Evolutionary conservation across 2,797 vertebrate species (phyloP).

Genomic region (Rhincodon typus): DNA sequence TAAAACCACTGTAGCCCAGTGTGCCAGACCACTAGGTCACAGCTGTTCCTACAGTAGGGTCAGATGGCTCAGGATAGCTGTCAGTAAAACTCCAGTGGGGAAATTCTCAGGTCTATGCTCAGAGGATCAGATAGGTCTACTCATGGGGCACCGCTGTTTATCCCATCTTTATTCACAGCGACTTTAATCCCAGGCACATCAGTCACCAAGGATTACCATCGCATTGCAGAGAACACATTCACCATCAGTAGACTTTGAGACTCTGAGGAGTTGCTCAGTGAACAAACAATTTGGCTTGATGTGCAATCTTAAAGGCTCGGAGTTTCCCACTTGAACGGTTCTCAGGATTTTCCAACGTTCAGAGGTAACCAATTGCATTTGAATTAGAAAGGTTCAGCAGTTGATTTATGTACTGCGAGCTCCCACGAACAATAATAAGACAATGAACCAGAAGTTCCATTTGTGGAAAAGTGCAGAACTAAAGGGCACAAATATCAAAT

Average conservation of each 20-base stretch:
- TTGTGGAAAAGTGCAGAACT: not conserved
- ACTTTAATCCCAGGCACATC: not conserved
- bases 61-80: slow-evolving; percentile 24
- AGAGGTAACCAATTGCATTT: not conserved
- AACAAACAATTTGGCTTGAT: not conserved
- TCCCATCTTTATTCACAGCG: not conserved
- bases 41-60: slow-evolving; percentile 1
- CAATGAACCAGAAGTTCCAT: not conserved
- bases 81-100: not conserved
- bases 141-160: not conserved
- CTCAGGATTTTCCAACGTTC: not conserved
- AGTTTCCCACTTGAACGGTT: not conserved
- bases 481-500: not conserved
- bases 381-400: not conserved
- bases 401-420: not conserved
- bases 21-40: not conserved
- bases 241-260: not conserved
- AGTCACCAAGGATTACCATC: not conserved
- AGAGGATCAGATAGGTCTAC: not conserved
- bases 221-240: not conserved
- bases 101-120: not conserved
- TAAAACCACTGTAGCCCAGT: not conserved
- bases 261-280: not conserved
- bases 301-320: not conserved
- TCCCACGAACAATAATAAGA: not conserved